Percentiles rank a stretch among this genome's conserved stretches.
Evolutionary conservation across 1,140 invertebrate genomes (phyloP).

Genomic region (Coelopa frigida): DNA sequence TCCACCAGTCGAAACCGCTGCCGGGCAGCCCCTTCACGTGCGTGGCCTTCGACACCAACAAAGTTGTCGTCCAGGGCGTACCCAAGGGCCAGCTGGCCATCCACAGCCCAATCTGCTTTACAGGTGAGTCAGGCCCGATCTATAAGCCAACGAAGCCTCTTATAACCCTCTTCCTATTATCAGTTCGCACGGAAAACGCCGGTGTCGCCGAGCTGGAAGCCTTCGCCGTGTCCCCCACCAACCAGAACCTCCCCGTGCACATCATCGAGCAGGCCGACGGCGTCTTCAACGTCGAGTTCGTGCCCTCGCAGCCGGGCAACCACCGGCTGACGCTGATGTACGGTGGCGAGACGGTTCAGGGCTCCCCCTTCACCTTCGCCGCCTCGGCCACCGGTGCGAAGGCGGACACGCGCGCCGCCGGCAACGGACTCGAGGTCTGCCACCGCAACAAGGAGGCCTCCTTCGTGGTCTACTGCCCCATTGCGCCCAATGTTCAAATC

Average conservation of each 20-base stretch:
- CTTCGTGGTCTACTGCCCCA: conserved; percentile 58
- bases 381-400: conserved; percentile 41
- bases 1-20: conserved; percentile 84
- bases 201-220: conserved; percentile 87
- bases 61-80: conserved; percentile 64
- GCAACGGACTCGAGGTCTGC: conserved; percentile 58
- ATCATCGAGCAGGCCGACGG: conserved; percentile 67
- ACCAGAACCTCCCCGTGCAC: conserved; percentile 75
- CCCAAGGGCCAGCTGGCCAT: conserved; percentile 72
- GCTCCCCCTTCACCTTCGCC: conserved; percentile 55
- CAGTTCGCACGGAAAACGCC: conserved; percentile 79
- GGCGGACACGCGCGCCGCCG: conserved; percentile 49
- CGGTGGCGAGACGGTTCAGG: conserved; percentile 61
- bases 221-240: conserved; percentile 80
- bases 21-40: conserved; percentile 94
- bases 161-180: conserved; percentile 23
- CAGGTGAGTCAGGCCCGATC: conserved; percentile 51
- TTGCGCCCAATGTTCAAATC: conserved; percentile 51
- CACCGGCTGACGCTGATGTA: conserved; percentile 85
- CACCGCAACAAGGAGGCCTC: conserved; percentile 65
- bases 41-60: conserved; percentile 86
- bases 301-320: conserved; percentile 78
- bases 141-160: not conserved
- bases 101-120: conserved; percentile 76
- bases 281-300: conserved; percentile 71